A percentile compares a stretch with the other conserved stretches of the same genome.
Evolutionary conservation across 2,113 vertebrate species (phyloP).

Genomic region (Tiliqua scincoides): DNA sequence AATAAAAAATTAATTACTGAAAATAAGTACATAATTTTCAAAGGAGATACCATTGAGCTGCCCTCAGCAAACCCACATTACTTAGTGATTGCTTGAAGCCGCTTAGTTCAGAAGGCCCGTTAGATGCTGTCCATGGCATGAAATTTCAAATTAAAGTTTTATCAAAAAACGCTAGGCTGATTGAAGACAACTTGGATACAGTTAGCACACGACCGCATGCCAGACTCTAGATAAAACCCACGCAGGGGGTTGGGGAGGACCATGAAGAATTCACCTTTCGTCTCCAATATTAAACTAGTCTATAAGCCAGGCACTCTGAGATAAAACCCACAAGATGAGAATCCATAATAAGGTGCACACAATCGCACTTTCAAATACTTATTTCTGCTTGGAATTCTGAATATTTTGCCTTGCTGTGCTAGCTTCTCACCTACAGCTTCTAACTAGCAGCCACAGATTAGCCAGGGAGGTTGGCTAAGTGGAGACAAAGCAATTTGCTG

Average conservation of each 20-base stretch:
- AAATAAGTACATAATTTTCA: background rate
- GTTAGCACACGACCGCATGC: background rate
- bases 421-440: background rate
- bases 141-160: constrained; percentile 53
- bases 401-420: background rate
- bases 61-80: background rate
- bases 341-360: background rate
- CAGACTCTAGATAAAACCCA: background rate
- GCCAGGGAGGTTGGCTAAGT: too few species aligned
- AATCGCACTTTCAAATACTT: constrained; percentile 1
- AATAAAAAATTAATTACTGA: background rate
- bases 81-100: constrained; percentile 16
- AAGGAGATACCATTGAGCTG: background rate
- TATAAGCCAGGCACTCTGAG: background rate
- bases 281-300: background rate
- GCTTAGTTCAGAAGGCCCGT: constrained; percentile 13
- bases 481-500: too few species aligned
- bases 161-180: constrained; percentile 26
- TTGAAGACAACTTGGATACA: constrained; percentile 2
- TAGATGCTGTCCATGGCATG: constrained; percentile 17
- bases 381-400: background rate
- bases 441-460: background rate
- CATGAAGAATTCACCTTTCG: background rate
- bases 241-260: background rate
- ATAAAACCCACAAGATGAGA: background rate